These are phyloP conservation scores for Progne subis DNA, from an alignment of 2,113 vertebrate genomes.

Conservation along the genomic window DNA sequence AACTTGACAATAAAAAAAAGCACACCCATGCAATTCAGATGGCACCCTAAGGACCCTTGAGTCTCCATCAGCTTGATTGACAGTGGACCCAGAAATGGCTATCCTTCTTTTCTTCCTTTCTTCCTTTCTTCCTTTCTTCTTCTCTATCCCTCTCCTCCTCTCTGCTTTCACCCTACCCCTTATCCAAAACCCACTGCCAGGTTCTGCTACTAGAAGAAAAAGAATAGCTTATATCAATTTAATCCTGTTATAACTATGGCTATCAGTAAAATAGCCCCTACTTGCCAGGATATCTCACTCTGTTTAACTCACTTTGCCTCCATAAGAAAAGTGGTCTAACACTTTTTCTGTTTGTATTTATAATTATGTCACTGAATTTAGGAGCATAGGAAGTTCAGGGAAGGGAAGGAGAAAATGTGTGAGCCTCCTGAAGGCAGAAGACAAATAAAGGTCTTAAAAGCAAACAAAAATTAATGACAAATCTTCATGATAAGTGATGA, in stretches of 20 bases:
- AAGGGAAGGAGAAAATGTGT: background rate
- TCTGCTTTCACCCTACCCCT: background rate
- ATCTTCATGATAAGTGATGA: background rate
- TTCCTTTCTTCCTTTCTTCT: background rate
- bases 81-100: fast-evolving
- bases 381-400: background rate
- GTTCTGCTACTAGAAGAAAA: background rate
- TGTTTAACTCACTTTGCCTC: background rate
- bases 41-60: background rate
- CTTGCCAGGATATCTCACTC: background rate
- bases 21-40: too few relatives aligned
- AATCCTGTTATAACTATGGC: background rate
- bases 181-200: background rate
- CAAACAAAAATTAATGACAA: background rate
- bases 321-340: background rate
- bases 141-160: background rate
- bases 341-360: background rate
- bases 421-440: background rate
- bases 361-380: background rate
- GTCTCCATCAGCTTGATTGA: background rate
- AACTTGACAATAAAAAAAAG: background rate
- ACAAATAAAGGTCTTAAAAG: background rate
- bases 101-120: background rate
- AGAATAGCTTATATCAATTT: background rate
- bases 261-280: background rate